Evolutionary conservation across 2,113 vertebrate genomes (phyloP).

Genomic region (Ictalurus punctatus): DNA sequence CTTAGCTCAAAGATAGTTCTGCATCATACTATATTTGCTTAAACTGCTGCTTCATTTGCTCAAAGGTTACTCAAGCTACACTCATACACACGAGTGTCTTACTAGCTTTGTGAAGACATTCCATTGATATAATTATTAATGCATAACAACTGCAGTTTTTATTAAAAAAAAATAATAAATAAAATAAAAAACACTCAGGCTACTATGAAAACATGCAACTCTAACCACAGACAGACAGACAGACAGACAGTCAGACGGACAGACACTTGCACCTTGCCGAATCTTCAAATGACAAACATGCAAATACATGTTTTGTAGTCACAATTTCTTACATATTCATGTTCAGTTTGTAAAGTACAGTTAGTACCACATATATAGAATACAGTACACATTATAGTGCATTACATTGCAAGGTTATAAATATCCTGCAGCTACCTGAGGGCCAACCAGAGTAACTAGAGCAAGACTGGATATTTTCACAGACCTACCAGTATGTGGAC

Average conservation of each 20-base stretch:
- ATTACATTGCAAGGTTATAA: background rate
- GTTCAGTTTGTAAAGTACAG: background rate
- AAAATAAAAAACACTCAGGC: background rate
- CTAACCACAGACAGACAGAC: background rate
- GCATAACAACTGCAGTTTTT: background rate
- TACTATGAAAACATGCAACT: background rate
- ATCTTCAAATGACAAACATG: background rate
- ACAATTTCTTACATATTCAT: background rate
- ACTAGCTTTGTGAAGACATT: background rate
- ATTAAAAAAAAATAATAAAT: no score
- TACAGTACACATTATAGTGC: background rate
- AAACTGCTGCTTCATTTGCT: constrained; percentile 5
- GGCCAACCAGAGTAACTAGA: background rate
- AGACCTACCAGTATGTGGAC: background rate
- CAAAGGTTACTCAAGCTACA: background rate
- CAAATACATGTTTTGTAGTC: background rate
- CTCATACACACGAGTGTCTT: background rate
- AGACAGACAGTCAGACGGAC: background rate
- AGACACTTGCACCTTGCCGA: background rate
- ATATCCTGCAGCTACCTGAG: background rate
- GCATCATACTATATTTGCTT: constrained; percentile 7
- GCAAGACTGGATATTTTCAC: background rate
- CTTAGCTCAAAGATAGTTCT: constrained; percentile 20
- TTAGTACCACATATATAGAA: background rate
- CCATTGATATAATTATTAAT: background rate